These are phyloP conservation scores for Agriopis leucophaearia DNA, from an alignment of 2,888 invertebrate genomes.

Conservation along the genomic window DNA sequence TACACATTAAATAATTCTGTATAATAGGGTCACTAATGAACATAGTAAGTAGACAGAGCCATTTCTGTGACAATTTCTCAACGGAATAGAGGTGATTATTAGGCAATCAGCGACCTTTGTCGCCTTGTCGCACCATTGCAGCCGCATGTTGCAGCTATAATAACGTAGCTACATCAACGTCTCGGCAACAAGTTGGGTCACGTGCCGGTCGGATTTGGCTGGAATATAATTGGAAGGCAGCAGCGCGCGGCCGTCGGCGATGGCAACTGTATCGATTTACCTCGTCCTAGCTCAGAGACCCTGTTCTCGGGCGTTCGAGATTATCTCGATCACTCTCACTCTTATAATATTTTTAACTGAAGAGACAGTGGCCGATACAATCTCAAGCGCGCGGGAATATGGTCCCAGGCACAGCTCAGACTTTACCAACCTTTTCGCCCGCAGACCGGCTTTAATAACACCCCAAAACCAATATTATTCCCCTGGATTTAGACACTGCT, in stretches of 20 bases:
- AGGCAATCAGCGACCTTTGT: constrained; percentile 45
- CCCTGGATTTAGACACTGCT: constrained; percentile 43
- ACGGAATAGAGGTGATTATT: constrained; percentile 45
- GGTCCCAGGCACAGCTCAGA: constrained; percentile 65
- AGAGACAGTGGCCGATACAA: background rate
- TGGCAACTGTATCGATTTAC: constrained; percentile 78
- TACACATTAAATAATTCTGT: no score
- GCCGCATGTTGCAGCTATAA: constrained; percentile 51
- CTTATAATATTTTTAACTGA: background rate
- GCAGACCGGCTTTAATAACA: constrained; percentile 48
- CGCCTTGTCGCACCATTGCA: constrained; percentile 37
- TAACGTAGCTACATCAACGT: constrained; percentile 53
- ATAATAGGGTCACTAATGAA: constrained; percentile 2
- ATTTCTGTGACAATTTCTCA: constrained; percentile 32
- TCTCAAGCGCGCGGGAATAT: background rate
- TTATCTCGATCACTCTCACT: background rate
- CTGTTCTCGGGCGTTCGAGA: constrained; percentile 1
- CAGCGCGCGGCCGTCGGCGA: constrained; percentile 78
- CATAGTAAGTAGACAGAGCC: background rate
- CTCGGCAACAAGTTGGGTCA: constrained; percentile 84
- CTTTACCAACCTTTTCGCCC: constrained; percentile 58
- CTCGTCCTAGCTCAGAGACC: constrained; percentile 58
- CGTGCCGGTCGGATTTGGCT: constrained; percentile 78
- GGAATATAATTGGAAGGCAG: constrained; percentile 76
- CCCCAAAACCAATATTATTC: constrained; percentile 50